These are phyloP conservation scores for Epinotia ramella DNA, from an alignment of 2,888 invertebrate species.

Conservation along the genomic window DNA sequence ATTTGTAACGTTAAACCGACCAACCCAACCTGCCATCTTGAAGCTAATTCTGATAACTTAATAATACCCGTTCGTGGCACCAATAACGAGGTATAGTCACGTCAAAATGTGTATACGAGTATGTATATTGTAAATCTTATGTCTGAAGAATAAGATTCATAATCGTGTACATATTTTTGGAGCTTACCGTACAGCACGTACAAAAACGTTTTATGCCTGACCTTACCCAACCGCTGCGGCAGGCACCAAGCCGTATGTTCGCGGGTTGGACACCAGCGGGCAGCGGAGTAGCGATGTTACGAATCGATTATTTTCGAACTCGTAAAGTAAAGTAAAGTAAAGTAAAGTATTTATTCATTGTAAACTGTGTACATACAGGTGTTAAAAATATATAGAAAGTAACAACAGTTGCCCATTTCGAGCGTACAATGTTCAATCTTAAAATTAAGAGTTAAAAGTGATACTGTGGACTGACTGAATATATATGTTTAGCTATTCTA, in stretches of 20 bases:
- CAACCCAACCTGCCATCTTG: conserved; percentile 22
- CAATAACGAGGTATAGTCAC: conserved; percentile 19
- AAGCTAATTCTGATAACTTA: conserved; percentile 31
- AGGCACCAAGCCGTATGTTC: background rate
- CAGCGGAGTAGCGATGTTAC: too few relatives aligned
- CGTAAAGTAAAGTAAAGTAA: too few relatives aligned
- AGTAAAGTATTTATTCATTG: too few relatives aligned
- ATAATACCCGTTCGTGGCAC: conserved; percentile 16
- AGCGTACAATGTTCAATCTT: too few relatives aligned
- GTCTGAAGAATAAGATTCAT: background rate
- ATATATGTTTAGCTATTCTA: too few relatives aligned
- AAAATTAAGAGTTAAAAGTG: too few relatives aligned
- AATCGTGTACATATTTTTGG: background rate
- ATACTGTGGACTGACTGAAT: too few relatives aligned
- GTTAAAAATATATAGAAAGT: too few relatives aligned
- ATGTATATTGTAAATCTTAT: background rate
- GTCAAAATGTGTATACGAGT: background rate
- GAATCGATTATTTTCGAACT: too few relatives aligned
- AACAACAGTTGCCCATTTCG: too few relatives aligned
- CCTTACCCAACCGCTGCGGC: conserved; percentile 25
- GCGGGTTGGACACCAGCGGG: too few relatives aligned
- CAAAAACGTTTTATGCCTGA: conserved; percentile 37
- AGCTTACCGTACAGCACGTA: background rate
- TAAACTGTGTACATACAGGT: too few relatives aligned
- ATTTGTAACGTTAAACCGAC: conserved; percentile 12